A percentile compares a stretch with the other conserved stretches of the same genome.
phyloP scores from a whole-genome alignment of 1,140 invertebrate genomes.

The Babylonia areolata region DNA sequence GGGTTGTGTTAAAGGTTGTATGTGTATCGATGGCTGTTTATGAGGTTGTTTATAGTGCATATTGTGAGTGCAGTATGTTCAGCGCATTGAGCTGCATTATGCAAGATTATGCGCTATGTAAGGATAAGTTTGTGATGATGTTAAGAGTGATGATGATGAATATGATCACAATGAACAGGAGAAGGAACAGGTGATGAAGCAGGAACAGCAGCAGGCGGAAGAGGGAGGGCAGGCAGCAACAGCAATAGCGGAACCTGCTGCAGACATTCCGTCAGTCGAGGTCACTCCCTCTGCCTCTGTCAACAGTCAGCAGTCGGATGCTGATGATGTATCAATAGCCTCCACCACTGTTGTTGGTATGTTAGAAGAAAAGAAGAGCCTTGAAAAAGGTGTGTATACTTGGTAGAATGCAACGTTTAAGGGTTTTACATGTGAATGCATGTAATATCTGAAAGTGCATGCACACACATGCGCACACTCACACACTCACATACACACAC shows the following conservation, averaged over 20 bases:
- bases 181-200: slow-evolving; percentile 35
- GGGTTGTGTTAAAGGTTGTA: not conserved
- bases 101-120: too few species aligned
- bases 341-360: not conserved
- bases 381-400: too few species aligned
- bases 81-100: too few species aligned
- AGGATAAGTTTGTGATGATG: too few species aligned
- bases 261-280: not conserved
- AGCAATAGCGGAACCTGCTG: not conserved
- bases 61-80: too few species aligned
- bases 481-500: too few species aligned
- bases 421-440: too few species aligned
- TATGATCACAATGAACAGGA: not conserved
- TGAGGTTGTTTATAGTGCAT: not conserved
- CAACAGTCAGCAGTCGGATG: slow-evolving; percentile 11
- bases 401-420: too few species aligned
- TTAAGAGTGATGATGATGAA: too few species aligned
- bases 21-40: not conserved
- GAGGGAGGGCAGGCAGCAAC: not conserved
- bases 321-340: not conserved
- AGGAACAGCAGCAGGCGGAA: not conserved
- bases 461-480: too few species aligned
- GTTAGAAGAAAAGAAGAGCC: not conserved
- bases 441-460: too few species aligned
- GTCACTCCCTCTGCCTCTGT: slow-evolving; percentile 4